Evolutionary conservation across 2,888 invertebrate species (phyloP).

Genomic region (Ariolimax columbianus): DNA sequence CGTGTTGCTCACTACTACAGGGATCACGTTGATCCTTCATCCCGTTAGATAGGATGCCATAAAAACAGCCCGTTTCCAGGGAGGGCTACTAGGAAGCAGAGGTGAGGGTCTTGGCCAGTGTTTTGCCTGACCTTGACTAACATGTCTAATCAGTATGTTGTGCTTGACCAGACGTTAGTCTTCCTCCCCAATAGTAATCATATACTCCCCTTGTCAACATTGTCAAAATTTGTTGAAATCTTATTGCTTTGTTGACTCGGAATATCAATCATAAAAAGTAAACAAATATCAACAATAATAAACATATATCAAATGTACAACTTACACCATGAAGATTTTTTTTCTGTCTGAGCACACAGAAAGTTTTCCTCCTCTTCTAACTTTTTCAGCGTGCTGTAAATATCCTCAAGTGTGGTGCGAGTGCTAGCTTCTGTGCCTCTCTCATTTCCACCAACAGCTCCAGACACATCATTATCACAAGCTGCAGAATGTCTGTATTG

Average conservation of each 20-base stretch:
- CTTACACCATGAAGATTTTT: conserved; percentile 73
- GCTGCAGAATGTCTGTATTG: conserved; percentile 2
- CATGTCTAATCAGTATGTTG: no score
- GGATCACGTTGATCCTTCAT: no score
- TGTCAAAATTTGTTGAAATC: neutral
- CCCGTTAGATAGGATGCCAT: no score
- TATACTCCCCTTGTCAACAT: neutral
- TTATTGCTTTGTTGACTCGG: neutral
- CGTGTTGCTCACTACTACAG: no score
- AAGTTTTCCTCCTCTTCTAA: conserved; percentile 77
- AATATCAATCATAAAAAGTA: neutral
- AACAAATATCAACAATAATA: neutral
- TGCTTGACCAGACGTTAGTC: no score
- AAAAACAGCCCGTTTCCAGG: no score
- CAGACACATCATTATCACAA: conserved; percentile 15
- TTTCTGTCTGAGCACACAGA: conserved; percentile 63
- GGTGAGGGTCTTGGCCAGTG: no score
- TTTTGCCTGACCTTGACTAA: no score
- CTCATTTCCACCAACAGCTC: conserved; percentile 43
- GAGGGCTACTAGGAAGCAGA: no score
- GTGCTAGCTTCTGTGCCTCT: conserved; percentile 57
- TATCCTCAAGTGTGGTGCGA: conserved; percentile 74
- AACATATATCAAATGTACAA: conserved; percentile 26
- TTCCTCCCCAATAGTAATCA: no score
- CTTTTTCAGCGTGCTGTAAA: conserved; percentile 76